Evolutionary conservation across 2,113 vertebrate genomes (phyloP).

Genomic region (Nerophis lumbriciformis): DNA sequence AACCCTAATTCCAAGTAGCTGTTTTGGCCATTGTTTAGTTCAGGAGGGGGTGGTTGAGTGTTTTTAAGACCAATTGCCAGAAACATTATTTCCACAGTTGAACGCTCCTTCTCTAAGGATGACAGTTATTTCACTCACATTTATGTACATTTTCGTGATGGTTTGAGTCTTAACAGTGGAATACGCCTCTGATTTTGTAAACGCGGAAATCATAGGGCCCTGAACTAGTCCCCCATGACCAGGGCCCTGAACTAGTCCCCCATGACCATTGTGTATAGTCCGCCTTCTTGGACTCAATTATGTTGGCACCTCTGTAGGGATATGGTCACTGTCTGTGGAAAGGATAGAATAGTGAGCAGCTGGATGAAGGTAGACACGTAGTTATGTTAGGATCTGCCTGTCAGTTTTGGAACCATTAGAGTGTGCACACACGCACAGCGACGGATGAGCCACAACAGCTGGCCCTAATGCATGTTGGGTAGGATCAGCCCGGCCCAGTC

Average conservation of each 20-base stretch:
- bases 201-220: too few relatives aligned
- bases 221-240: slow-evolving; percentile 43
- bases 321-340: slow-evolving; percentile 37
- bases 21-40: too few relatives aligned
- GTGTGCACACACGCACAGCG: slow-evolving; percentile 30
- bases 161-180: too few relatives aligned
- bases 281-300: slow-evolving; percentile 54
- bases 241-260: slow-evolving; percentile 12
- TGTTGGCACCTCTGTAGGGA: slow-evolving; percentile 33
- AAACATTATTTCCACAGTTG: too few relatives aligned
- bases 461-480: slow-evolving; percentile 61
- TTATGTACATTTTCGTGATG: too few relatives aligned
- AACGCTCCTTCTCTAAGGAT: too few relatives aligned
- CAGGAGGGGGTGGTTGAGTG: too few relatives aligned
- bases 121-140: too few relatives aligned
- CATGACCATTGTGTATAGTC: slow-evolving; percentile 57
- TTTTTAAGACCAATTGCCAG: too few relatives aligned
- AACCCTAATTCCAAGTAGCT: too few relatives aligned
- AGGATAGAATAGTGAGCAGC: slow-evolving; percentile 38
- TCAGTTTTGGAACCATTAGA: slow-evolving; percentile 39
- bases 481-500: slow-evolving; percentile 63
- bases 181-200: too few relatives aligned
- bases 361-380: slow-evolving; percentile 44
- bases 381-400: slow-evolving; percentile 43
- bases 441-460: slow-evolving; percentile 61